These are phyloP conservation scores for Zaprionus vittiger DNA, from an alignment of 1,140 invertebrate genomes.

Conservation along the genomic window DNA sequence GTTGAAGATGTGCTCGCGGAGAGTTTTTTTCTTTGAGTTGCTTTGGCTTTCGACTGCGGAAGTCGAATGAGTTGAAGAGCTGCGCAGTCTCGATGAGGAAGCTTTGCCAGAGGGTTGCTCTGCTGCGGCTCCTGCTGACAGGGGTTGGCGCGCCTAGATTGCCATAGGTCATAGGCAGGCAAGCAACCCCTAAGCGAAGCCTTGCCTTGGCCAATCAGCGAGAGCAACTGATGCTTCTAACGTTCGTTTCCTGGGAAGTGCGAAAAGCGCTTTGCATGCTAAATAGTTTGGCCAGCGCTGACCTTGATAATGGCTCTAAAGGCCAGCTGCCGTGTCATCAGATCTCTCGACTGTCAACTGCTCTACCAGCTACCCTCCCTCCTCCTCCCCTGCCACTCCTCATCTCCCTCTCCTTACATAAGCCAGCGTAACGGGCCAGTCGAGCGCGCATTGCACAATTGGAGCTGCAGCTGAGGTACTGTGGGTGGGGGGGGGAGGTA, in stretches of 20 bases:
- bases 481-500: not conserved
- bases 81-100: conserved; percentile 46
- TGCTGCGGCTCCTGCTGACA: conserved; percentile 29
- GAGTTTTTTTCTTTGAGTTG: conserved; percentile 34
- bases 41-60: conserved; percentile 70
- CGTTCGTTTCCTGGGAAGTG: conserved; percentile 31
- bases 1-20: not conserved
- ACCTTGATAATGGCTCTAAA: conserved; percentile 42
- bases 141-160: conserved; percentile 44
- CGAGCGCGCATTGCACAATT: conserved; percentile 34
- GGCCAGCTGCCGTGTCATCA: conserved; percentile 34
- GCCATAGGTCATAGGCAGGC: conserved; percentile 55
- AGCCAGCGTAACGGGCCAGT: conserved; percentile 29
- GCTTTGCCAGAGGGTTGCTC: conserved; percentile 30
- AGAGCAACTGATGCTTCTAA: conserved; percentile 46
- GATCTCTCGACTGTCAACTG: conserved; percentile 5
- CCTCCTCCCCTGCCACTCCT: not conserved
- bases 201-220: conserved; percentile 58
- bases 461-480: not conserved
- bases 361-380: not conserved
- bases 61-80: conserved; percentile 66
- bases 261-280: conserved; percentile 16
- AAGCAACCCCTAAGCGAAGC: conserved; percentile 34
- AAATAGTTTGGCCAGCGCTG: conserved; percentile 38
- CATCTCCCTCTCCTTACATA: conserved; percentile 26